Conservation (phyloP, 2,113 vertebrate genomes). For the Seriola dumerili region DNA sequence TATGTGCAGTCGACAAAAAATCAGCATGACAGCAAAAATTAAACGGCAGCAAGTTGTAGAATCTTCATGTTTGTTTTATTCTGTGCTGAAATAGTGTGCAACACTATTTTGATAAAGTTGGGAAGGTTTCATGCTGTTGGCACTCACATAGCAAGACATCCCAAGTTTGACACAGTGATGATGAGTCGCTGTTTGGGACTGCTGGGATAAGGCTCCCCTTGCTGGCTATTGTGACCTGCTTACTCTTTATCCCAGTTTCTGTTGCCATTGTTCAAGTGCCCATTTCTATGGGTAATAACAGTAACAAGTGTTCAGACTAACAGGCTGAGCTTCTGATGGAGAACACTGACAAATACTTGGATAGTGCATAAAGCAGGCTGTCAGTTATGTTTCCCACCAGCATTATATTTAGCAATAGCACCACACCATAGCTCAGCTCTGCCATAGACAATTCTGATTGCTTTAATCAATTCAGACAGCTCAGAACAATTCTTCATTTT, state of each 20-base stretch:
- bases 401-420: constrained; percentile 23
- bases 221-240: neutral
- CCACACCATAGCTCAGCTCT: no score
- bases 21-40: constrained; percentile 5
- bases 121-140: constrained; percentile 26
- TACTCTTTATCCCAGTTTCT: constrained; percentile 4
- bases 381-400: neutral
- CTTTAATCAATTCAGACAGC: neutral
- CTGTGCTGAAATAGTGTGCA: neutral
- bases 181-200: constrained; percentile 30
- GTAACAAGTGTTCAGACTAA: neutral
- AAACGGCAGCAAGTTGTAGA: neutral
- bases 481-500: neutral
- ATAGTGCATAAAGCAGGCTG: neutral
- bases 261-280: constrained; percentile 24
- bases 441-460: neutral
- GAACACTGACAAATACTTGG: neutral
- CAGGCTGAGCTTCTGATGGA: neutral
- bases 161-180: constrained; percentile 30
- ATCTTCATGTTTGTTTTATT: neutral
- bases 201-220: constrained; percentile 17
- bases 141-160: constrained; percentile 27
- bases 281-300: neutral
- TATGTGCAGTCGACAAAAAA: neutral
- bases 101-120: constrained; percentile 20